A percentile compares a stretch with the other conserved stretches of the same genome.
Conservation (phyloP, 2,888 invertebrate genomes). For the Automeris io region DNA sequence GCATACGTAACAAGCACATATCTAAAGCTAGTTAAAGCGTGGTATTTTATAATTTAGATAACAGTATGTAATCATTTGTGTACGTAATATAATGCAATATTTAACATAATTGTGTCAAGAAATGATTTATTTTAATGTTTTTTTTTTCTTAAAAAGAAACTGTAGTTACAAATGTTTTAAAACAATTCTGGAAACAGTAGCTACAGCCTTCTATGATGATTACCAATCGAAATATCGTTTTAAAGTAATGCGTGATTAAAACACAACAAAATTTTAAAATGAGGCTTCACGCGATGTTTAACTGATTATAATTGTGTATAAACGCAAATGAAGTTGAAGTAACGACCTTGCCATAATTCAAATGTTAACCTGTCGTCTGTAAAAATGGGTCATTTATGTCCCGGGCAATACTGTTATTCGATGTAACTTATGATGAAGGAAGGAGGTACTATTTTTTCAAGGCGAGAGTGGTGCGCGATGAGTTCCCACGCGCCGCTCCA, state of each 20-base stretch:
- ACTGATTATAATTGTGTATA: background rate
- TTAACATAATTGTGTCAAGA: background rate
- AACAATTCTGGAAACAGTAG: background rate
- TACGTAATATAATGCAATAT: slow-evolving; percentile 1
- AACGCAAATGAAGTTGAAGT: too few relatives aligned
- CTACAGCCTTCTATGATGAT: background rate
- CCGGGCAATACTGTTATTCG: too few relatives aligned
- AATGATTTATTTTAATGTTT: background rate
- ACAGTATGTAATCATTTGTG: background rate
- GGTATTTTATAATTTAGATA: background rate
- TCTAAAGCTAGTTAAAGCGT: background rate
- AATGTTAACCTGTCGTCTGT: background rate
- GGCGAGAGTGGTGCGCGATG: too few relatives aligned
- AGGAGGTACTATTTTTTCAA: too few relatives aligned
- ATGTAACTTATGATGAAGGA: too few relatives aligned
- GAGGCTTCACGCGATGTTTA: background rate
- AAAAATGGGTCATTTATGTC: too few relatives aligned
- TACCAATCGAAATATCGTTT: background rate
- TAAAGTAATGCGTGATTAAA: background rate
- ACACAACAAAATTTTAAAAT: background rate
- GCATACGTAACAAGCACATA: too few relatives aligned
- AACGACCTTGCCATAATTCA: background rate
- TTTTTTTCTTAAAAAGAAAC: background rate
- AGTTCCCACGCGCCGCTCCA: too few relatives aligned
- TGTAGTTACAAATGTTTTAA: background rate